Base-by-base conservation (phyloP, 2,888 invertebrate species). In the Ormyrus rosae region DNA sequence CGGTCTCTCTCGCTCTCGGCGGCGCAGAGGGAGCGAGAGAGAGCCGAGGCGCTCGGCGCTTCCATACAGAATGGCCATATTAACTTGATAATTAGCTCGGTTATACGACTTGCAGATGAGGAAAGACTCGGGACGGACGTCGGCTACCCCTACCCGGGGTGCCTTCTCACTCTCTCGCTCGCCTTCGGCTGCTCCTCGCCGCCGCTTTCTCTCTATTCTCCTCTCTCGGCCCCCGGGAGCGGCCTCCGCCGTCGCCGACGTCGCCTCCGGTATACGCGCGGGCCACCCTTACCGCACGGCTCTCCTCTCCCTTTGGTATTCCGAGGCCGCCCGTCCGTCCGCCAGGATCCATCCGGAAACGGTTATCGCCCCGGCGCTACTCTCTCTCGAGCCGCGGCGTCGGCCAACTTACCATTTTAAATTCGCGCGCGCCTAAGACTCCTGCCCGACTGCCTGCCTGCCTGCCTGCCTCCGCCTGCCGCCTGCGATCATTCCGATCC, bases 41-140 rank as follows among this genome's bases (percentile, higher is more conserved):
- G 34, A 34, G 34, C 34, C 34, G 34, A 34, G 61, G 46, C 50
- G 63, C 72, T 89, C 88, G 88, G 89, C 91, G 91, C 91, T 92
- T 92, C 92, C 92, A 93, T 93, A 93, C 93, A 93, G 94, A 94
- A 94, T 94, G 93, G 93, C 95, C 95, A 94, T 95, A 95, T 95
- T 95, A 95, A 95, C 95, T 95, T 95, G 95, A 95, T 95, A 95
- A 95, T 95, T 95, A 95, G 95, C 94, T 94, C 94, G 94, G 95
- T 95, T 95, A 95, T 95, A 95, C 94, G 95, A 95, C 95, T 95
- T 95, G 95, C 95, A 95, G 95, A 95, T 95, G 95, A 95, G 95
- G 90, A 90, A 90, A 90, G 90, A 90, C 90, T 90, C 89, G 88
- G 90, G 90, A 90, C 90, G 90, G 90, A 90, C 90, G 90, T 89